Base-by-base conservation (phyloP, 2,113 vertebrate species). In the Nanger granti region DNA sequence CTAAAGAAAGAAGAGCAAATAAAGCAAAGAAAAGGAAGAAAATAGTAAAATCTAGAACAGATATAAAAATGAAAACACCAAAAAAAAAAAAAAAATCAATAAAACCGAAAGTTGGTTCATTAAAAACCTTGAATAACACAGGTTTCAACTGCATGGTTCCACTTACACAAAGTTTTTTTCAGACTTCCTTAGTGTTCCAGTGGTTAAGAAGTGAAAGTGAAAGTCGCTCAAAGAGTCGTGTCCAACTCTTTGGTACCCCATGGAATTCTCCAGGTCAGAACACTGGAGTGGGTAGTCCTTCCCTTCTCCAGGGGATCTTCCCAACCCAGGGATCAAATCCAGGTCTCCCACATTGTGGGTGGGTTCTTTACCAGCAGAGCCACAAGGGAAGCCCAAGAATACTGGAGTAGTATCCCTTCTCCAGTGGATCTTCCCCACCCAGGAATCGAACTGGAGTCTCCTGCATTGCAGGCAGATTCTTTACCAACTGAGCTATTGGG, bases 21-120 rank as follows among this genome's bases (percentile, higher is more conserved):
- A 57, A 94, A 89, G 57, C 73, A 82, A 95, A 24, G 7, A 47
- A 64, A 90, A 84, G 52, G 22, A 94, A 83, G 59, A n/a, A 44
- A 83, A 80, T 41, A 80, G 55, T 62, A 57, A 73, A 11, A 87
- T 79, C 26, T 62, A 66, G 18, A 94, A n/a, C 47, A 94, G 47
- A 54, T 11, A 94, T 64, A 20, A 55, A 89, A 83, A 80, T 17
- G 54, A 80, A 94, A 44, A 49, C 20, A 62, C 52, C 37, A 76
- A 8, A 2, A 80, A 64, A 62, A 66, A 62, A 66, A 54, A 83
- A 80, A 29, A 69, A 66, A 57, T 57, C 60, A 89, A n/a, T 69
- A 69, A 94, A 90, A 69, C n/a, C n/a, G 22, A 89, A 66, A 89
- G 28, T 31, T 83, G 3, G 52, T 57, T 47, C 9, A 83, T 83